Base-by-base conservation (phyloP, 2,113 vertebrate genomes). In the Spea multiplicata region DNA sequence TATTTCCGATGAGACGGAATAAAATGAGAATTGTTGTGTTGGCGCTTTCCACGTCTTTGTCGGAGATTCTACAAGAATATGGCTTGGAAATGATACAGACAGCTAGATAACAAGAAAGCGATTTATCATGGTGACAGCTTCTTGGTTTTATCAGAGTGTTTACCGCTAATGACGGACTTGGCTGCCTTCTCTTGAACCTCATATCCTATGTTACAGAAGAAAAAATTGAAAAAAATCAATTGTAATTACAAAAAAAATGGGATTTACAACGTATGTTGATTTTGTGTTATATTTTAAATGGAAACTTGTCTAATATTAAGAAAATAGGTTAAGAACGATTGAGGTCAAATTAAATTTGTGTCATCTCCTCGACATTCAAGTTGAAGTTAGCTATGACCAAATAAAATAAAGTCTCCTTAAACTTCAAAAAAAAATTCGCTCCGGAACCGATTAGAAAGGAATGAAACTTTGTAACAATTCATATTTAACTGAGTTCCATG, bases 41-140 rank as follows among this genome's bases (percentile, higher is more conserved):
- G 80, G 82, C 74, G 69, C 66, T 75, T 85, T 82, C 81, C 45
- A 48, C 55, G 70, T 59, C 76, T 70, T 72, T 83, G 76, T 84
- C 67, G 81, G 44, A 6, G 55, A 44, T 84, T 85, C 84, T 82
- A 86, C 86, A 82, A 61, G 78, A 84, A 87, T 88, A 68, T 83
- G 84, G 86, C 81, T 83, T 82, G 83, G 84, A 89, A 59, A 87
- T 85, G 78, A 85, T 88, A 87, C 73, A 17, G 78, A 86, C 81
- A 83, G 81, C 0, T 6, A 88, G 84, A 89, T 87, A 89, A 91
- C 75, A 90, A 87, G 81, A 85, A 88, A 87, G 83, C 71, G 75
- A 91, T 89, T 84, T 83, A 87, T 91, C 88, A 91, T 55, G 74
- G 46, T 88, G 85, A 86, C 66, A 75, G 83, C 49, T 79, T 59